Evolutionary conservation across 2,113 vertebrate genomes (phyloP).

Genomic region (Sylvia atricapilla): DNA sequence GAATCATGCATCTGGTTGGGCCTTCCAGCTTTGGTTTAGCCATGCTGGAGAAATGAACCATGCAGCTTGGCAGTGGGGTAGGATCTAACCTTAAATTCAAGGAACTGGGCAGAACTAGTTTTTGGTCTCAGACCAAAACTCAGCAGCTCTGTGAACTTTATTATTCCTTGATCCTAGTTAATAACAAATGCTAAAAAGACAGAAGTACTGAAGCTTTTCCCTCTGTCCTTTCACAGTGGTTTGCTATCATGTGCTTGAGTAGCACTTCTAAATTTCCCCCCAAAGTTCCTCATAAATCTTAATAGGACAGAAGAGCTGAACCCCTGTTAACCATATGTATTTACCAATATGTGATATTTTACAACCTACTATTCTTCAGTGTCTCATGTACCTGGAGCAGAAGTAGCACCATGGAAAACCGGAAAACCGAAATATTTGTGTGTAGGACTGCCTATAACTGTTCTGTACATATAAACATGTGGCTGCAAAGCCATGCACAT

Average conservation of each 20-base stretch:
- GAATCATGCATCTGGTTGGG: not conserved
- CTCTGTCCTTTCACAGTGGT: not conserved
- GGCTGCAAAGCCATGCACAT: not conserved
- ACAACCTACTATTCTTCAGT: not conserved
- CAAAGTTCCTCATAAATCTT: not conserved
- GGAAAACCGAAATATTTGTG: not conserved
- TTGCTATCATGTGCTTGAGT: not conserved
- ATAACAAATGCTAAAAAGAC: not conserved
- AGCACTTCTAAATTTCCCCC: not conserved
- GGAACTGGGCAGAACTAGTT: not conserved
- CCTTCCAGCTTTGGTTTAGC: not conserved
- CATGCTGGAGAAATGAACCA: not conserved
- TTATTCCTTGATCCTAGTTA: not conserved
- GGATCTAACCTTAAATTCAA: not conserved
- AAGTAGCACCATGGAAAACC: not conserved
- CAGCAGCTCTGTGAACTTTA: not conserved
- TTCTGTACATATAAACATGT: accelerated
- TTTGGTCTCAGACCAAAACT: not conserved
- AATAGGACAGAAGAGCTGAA: not conserved
- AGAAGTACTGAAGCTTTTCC: not conserved
- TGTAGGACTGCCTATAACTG: not conserved
- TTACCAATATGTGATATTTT: not conserved
- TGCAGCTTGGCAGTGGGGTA: not conserved
- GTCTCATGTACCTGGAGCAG: not conserved
- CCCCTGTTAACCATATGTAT: not conserved